Base-by-base conservation (phyloP, 1,140 invertebrate genomes). In the Aphis craccivora region DNA sequence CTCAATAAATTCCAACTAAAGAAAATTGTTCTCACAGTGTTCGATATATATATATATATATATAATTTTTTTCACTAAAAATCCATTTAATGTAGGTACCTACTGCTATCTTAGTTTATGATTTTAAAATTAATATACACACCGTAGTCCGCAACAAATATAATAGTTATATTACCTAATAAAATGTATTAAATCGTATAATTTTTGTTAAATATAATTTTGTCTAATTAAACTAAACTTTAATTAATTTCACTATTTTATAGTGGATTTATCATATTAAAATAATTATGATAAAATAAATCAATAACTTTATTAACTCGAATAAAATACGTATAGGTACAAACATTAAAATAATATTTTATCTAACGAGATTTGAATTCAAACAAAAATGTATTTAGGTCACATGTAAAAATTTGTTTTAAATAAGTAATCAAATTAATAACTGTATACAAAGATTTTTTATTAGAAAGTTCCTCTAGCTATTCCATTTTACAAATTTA, bases 231-330 rank as follows among this genome's bases (percentile, higher is more conserved):
- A 76, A n/a, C n/a, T 4, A 14, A 67, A 67, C 11, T 30, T 67
- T 67, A 67, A 67, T 67, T n/a, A 67, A n/a, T 76, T n/a, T n/a
- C 4, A 18, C 30, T 76, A 18, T n/a, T 76, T 67, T 76, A 6
- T 18, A n/a, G 1, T 76, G 60, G 4, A 5, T 76, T n/a, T 4
- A n/a, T n/a, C 14, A n/a, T 76, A 76, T 76, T 67, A n/a, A n/a
- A 76, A 76, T 76, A n/a, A 76, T 76, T 76, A 76, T 76, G n/a
- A 76, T n/a, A 76, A 76, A n/a, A 76, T 18, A 18, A 76, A 76
- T n/a, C n/a, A 76, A 76, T 76, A 14, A 67, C 30, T 67, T 14
- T 67, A 67, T 60, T 60, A 60, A 60, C 9, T 53, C 6, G 53
- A 53, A 55, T 25, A 55, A 60, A 60, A 48, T 60, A 60, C 25